Base-by-base conservation (phyloP, 2,113 vertebrate species). In the Ginglymostoma cirratum region DNA sequence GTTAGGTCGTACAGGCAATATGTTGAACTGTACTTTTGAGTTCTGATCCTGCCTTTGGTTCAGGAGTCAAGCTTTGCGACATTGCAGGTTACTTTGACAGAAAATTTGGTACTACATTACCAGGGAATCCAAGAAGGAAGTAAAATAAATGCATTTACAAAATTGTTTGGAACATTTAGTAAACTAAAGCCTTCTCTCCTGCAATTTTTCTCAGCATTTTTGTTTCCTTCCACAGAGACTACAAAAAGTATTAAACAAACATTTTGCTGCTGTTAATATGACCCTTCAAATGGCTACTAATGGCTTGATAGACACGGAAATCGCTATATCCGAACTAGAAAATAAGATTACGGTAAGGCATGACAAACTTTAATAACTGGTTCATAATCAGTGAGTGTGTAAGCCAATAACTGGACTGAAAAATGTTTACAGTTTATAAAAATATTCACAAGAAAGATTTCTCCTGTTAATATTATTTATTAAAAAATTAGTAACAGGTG, bases 301-400 rank as follows among this genome's bases (percentile, higher is more conserved):
- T 72, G 96, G 97, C 96, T 96, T 99, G 95, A 96, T 85, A 94
- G 96, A 96, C 10, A 96, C 98, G 45, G 96, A 97, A 21, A 96
- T 94, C 72, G 96, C 97, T 3, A 97, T 96, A 96, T 97, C 96
- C 45, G 98, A 98, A 23, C 96, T 99, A 97, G 97, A 97, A 5
- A 96, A 97, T 55, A 96, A 98, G 96, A 98, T 98, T 96, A 97
- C 98, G 98, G 99, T 99, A 97, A 96, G 96, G 5, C 5, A 90
- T 34, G 19, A 23, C 42, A 24, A 70, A 94, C 21, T 4, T 55
- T 34, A 42, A 69, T 94, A 67, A 45, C 45, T 72, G 2, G 5
- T 24, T 30, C 72, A 70, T 72, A 24, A 5, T 92, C 6, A 21
- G 30, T 92, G 19, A 17, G 5, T 92, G 15, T 92, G 89, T 66